phyloP scores from a whole-genome alignment of 2,113 vertebrate species.

The Microtus oregoni region DNA sequence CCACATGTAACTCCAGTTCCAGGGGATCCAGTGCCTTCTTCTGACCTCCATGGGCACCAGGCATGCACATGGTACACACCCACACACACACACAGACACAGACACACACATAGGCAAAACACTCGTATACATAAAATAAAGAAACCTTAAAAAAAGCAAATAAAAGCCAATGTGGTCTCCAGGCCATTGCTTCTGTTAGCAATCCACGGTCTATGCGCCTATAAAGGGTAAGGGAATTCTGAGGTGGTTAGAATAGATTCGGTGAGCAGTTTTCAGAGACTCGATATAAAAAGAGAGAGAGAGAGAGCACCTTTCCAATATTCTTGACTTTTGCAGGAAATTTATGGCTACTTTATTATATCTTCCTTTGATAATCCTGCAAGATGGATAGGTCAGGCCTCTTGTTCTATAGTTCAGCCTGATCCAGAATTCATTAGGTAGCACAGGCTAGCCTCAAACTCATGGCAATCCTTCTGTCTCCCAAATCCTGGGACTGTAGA shows the following conservation, averaged over 20 bases:
- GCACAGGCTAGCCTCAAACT: neutral
- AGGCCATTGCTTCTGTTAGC: neutral
- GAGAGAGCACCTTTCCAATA: neutral
- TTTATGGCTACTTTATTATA: neutral
- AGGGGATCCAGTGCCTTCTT: neutral
- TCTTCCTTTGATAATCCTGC: neutral
- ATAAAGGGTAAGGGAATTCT: neutral
- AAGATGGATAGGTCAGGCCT: neutral
- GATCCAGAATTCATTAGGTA: neutral
- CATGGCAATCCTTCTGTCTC: neutral
- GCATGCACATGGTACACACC: neutral
- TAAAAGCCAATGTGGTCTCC: neutral
- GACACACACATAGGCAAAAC: neutral
- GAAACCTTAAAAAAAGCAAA: neutral
- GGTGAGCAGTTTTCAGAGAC: neutral
- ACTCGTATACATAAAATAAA: neutral
- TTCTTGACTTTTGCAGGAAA: neutral
- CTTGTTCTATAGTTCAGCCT: neutral
- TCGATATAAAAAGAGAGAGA: neutral
- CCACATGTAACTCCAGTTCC: neutral
- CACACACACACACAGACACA: neutral
- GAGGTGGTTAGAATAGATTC: neutral
- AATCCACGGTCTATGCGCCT: neutral
- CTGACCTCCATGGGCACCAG: neutral
- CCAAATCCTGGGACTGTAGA: neutral